Percentiles rank a stretch among this genome's conserved stretches.
Conservation (phyloP, 2,888 invertebrate species). For the Caenorhabditis sp. region DNA sequence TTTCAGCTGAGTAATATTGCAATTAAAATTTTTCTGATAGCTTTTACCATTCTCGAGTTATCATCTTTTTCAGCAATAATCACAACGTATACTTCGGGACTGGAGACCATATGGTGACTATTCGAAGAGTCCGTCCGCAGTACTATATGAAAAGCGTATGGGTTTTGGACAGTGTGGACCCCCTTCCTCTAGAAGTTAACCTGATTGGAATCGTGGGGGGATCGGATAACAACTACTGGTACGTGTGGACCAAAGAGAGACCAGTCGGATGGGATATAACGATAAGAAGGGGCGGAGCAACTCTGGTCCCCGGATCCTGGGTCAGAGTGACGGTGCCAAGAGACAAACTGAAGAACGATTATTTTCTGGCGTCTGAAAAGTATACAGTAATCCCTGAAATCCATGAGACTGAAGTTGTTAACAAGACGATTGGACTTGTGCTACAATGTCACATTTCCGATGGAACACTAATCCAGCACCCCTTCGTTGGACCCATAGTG, state of each 20-base stretch:
- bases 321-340: background rate
- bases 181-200: background rate
- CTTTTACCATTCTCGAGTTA: no score
- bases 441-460: no score
- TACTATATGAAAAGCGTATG: background rate
- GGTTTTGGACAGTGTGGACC: background rate
- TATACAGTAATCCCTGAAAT: no score
- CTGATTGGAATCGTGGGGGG: background rate
- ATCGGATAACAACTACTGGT: background rate
- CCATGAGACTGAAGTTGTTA: no score
- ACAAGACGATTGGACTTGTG: no score
- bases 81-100: background rate
- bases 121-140: background rate
- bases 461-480: no score
- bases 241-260: background rate
- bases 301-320: background rate
- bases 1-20: no score
- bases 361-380: no score
- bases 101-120: background rate
- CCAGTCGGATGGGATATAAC: background rate
- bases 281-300: background rate
- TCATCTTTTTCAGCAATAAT: slow-evolving; percentile 14
- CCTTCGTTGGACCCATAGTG: no score
- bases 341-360: background rate
- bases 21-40: no score